Conservation (phyloP, 2,113 vertebrate species). For the Catharus fuscescens region DNA sequence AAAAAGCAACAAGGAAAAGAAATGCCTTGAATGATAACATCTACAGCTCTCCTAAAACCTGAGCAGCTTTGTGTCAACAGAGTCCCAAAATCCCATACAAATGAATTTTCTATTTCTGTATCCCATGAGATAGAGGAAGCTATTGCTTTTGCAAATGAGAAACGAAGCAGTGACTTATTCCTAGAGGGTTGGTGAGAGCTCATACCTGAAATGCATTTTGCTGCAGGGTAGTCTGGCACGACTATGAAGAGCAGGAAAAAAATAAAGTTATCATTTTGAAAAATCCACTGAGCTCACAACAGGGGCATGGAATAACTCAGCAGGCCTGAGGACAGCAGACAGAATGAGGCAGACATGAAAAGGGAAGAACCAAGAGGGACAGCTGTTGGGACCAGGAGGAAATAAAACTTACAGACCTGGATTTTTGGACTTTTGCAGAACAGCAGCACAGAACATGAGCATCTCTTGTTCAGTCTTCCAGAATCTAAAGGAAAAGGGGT, state of each 20-base stretch:
- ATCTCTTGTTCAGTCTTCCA: background rate
- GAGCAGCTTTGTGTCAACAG: background rate
- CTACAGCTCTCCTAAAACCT: background rate
- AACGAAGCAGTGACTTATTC: constrained; percentile 20
- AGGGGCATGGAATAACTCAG: background rate
- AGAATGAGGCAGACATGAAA: background rate
- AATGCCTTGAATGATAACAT: background rate
- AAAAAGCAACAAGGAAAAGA: background rate
- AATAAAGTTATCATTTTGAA: constrained; percentile 29
- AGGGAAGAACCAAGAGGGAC: background rate
- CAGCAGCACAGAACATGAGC: background rate
- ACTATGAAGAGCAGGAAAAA: background rate
- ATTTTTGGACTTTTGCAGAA: background rate
- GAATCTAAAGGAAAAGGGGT: background rate
- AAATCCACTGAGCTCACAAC: background rate
- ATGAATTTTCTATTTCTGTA: background rate
- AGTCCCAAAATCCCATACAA: background rate
- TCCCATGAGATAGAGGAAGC: background rate
- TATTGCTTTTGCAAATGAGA: background rate
- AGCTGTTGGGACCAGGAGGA: rapidly evolving
- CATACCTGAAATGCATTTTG: constrained; percentile 29
- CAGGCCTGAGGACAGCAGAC: background rate
- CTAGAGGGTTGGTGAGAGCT: background rate
- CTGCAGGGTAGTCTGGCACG: background rate
- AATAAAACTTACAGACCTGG: background rate